A percentile compares a stretch with the other conserved stretches of the same genome.
These are phyloP conservation scores for Daktulosphaira vitifoliae DNA, from an alignment of 1,140 invertebrate species.

Conservation along the genomic window DNA sequence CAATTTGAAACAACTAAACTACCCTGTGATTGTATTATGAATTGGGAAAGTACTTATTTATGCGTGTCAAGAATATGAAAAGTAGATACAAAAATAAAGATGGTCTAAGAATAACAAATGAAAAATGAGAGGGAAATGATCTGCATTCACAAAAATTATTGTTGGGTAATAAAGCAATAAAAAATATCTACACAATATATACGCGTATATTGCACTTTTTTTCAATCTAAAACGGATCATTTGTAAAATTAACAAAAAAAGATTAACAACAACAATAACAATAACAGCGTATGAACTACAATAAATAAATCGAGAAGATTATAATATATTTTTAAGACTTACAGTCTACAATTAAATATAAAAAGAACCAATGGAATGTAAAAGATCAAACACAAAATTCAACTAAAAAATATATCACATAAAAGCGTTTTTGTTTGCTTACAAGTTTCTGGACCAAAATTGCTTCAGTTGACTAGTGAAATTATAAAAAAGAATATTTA, in stretches of 20 bases:
- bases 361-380: conserved; percentile 24
- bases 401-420: conserved; percentile 31
- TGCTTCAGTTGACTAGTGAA: conserved; percentile 33
- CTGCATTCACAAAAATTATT: no score
- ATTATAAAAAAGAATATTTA: conserved; percentile 23
- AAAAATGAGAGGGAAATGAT: no score
- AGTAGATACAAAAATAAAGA: no score
- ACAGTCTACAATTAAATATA: conserved; percentile 6
- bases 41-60: no score
- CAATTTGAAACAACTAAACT: conserved; percentile 20
- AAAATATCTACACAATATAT: no score
- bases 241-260: conserved; percentile 27
- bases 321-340: conserved; percentile 13
- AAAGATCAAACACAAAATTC: conserved; percentile 27
- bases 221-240: background rate
- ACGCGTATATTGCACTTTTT: no score
- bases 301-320: conserved; percentile 25
- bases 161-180: no score
- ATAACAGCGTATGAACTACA: conserved; percentile 25
- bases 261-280: conserved; percentile 33
- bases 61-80: no score
- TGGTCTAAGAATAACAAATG: no score
- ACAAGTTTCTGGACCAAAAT: conserved; percentile 22
- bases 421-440: conserved; percentile 29
- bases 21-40: conserved; percentile 18